phyloP scores from a whole-genome alignment of 2,888 invertebrate genomes.

The Ceramica pisi region DNA sequence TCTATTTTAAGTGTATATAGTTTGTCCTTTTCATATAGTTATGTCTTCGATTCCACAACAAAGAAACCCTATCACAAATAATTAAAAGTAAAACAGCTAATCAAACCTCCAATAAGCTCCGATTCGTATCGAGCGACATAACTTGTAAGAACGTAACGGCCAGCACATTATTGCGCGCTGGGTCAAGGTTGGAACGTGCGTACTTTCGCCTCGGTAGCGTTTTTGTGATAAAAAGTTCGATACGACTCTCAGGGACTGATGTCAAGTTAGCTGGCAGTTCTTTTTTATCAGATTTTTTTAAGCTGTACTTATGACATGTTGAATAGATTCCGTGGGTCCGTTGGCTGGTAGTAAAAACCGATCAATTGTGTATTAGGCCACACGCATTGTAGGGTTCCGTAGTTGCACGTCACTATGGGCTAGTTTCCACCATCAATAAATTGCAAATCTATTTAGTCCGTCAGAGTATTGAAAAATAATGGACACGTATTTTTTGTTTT shows the following conservation, averaged over 20 bases:
- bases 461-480: too few species aligned
- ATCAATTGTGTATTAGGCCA: not conserved
- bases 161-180: slow-evolving; percentile 17
- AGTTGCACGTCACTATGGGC: too few species aligned
- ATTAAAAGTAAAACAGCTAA: slow-evolving; percentile 21
- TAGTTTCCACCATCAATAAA: too few species aligned
- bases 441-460: too few species aligned
- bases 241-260: slow-evolving; percentile 34
- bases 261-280: slow-evolving; percentile 13
- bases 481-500: too few species aligned
- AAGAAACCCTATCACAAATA: not conserved
- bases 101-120: slow-evolving; percentile 8
- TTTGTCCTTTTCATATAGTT: too few species aligned
- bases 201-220: slow-evolving; percentile 46
- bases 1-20: too few species aligned
- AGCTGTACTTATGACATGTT: not conserved
- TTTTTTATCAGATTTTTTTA: slow-evolving; percentile 23
- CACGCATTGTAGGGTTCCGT: too few species aligned
- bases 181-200: slow-evolving; percentile 57
- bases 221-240: slow-evolving; percentile 45
- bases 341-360: not conserved
- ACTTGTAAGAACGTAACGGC: slow-evolving; percentile 31
- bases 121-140: too few species aligned
- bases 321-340: not conserved
- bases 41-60: not conserved